Percentiles rank a stretch among this genome's conserved stretches.
These are phyloP conservation scores for Alexandromys fortis DNA, from an alignment of 2,113 vertebrate species.

Conservation along the genomic window DNA sequence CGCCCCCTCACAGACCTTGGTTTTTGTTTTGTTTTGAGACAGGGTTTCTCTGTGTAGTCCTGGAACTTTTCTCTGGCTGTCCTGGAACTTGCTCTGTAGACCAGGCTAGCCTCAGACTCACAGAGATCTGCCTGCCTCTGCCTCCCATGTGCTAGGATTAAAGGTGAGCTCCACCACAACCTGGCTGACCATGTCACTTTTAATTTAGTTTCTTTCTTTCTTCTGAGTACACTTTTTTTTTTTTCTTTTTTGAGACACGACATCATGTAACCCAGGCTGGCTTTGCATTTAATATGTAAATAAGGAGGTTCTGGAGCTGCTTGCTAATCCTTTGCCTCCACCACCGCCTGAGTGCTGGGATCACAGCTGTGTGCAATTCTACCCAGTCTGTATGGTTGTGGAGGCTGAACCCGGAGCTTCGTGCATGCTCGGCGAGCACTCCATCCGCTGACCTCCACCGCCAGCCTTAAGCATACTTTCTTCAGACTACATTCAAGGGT, in stretches of 20 bases:
- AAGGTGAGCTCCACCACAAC: too few species aligned
- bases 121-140: too few species aligned
- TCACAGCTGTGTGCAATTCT: too few species aligned
- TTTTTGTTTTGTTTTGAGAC: too few species aligned
- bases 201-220: neutral
- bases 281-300: neutral
- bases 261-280: neutral
- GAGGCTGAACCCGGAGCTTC: neutral
- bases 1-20: too few species aligned
- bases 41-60: too few species aligned
- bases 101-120: too few species aligned
- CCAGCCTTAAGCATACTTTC: neutral
- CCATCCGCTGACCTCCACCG: too few species aligned
- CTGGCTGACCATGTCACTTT: neutral
- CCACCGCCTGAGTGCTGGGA: neutral
- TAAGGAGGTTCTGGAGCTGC: neutral
- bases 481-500: neutral
- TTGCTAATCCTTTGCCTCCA: neutral
- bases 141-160: too few species aligned
- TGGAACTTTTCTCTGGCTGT: too few species aligned
- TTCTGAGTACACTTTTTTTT: neutral
- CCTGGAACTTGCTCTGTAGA: too few species aligned
- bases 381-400: neutral
- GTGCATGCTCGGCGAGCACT: neutral
- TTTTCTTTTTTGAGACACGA: neutral